Base-by-base conservation (phyloP, 2,888 invertebrate species). In the Cantharis rufa region DNA sequence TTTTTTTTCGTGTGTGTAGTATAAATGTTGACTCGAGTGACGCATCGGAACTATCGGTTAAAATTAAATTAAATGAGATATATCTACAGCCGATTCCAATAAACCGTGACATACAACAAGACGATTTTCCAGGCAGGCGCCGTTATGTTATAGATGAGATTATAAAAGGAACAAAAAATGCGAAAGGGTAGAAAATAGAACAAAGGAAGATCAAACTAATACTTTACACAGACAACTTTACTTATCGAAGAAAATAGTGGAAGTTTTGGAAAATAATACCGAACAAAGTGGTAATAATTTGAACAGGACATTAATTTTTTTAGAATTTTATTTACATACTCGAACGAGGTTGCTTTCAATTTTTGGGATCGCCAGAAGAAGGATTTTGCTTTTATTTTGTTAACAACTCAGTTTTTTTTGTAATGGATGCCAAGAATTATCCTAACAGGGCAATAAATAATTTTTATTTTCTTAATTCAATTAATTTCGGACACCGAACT, bases 101-200 rank as follows among this genome's bases (percentile, higher is more conserved):
- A 66, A 66, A 66, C 64, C 24, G n/a, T 66, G 21, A 66, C 64
- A 66, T 21, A 66, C 24, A 66, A 66, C 21, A 15, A 66, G 64
- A 18, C 24, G 18, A 21, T 63, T 63, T 66, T 66, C 24, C 64
- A 66, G 24, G 64, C 21, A 66, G 64, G 24, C 18, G 21, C 24
- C 64, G 64, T 66, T 66, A 21, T 66, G 64, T 66, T 66, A 66
- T 66, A 66, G 64, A 66, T 66, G 64, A 66, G 64, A 66, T 66
- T 66, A 66, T 66, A 66, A 66, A 66, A 21, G 64, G 64, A 24
- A 9, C 64, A 66, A 66, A 66, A 66, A 66, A 24, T 24, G 21
- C 18, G 24, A 66, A 66, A 66, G 64, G 24, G 24, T 66, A 66
- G 64, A 66, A 63, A 63, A 66, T 21, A 24, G 18, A 66, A 66